Evolutionary conservation across 2,888 invertebrate genomes (phyloP).

Genomic region (Microdon myrmicae): DNA sequence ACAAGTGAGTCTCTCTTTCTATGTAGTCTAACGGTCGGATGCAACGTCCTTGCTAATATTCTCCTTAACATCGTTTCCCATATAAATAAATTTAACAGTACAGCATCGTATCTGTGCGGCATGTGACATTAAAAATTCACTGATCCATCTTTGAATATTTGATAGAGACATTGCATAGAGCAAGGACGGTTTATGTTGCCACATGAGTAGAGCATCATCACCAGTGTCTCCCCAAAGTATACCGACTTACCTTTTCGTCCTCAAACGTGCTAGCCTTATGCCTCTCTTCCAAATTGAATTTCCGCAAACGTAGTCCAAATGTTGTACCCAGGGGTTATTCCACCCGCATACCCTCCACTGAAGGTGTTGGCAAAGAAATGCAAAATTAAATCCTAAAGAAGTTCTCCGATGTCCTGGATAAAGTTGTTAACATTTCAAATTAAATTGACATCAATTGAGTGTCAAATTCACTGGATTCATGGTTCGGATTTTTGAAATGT

Average conservation of each 20-base stretch:
- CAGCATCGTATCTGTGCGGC: constrained; percentile 8
- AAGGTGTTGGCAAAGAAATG: constrained; percentile 21
- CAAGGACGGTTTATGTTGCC: no score
- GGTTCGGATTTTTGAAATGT: no score
- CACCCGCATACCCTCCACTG: constrained; percentile 26
- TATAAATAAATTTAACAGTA: constrained; percentile 28
- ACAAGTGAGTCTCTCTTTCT: no score
- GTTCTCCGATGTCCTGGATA: constrained; percentile 15
- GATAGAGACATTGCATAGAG: constrained; percentile 21
- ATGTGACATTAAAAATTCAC: constrained; percentile 44
- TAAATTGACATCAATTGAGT: constrained; percentile 1
- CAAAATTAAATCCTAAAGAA: constrained; percentile 27
- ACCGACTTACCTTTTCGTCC: no score
- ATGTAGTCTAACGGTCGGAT: constrained; percentile 8
- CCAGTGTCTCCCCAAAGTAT: no score
- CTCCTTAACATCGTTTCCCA: constrained; percentile 15
- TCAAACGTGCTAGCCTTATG: no score
- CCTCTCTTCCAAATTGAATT: no score
- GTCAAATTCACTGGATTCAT: no score
- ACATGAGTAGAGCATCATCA: no score
- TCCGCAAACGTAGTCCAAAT: no score
- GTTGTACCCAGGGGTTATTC: constrained; percentile 21
- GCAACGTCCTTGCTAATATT: neutral
- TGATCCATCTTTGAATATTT: constrained; percentile 43
- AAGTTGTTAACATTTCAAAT: constrained; percentile 15